A percentile compares a stretch with the other conserved stretches of the same genome.
Evolutionary conservation across 2,888 invertebrate genomes (phyloP).

Genomic region (Diplazon laetatorius): DNA sequence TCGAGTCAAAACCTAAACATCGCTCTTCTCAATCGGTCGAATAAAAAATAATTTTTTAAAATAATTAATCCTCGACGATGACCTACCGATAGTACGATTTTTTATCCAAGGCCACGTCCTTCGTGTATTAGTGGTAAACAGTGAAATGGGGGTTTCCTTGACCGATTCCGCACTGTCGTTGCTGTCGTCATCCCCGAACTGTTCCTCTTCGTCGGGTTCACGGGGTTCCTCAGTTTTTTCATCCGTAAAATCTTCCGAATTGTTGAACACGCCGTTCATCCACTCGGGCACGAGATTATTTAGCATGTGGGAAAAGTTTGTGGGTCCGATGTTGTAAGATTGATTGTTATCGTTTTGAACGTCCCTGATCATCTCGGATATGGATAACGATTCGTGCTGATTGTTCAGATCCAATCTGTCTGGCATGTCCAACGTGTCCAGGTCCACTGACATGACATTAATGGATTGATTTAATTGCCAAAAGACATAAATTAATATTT

Average conservation of each 20-base stretch:
- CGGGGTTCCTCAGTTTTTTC: conserved; percentile 74
- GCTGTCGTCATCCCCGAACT: conserved; percentile 71
- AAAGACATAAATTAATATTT: conserved; percentile 7
- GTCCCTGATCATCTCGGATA: conserved; percentile 74
- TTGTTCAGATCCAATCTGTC: conserved; percentile 71
- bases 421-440: conserved; percentile 74
- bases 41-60: conserved; percentile 21
- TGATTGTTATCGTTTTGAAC: conserved; percentile 69
- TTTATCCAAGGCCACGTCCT: conserved; percentile 83
- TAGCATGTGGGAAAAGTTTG: conserved; percentile 70
- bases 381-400: conserved; percentile 69
- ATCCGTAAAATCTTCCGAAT: conserved; percentile 53
- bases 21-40: background rate
- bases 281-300: conserved; percentile 75
- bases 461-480: conserved; percentile 3
- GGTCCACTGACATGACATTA: conserved; percentile 67
- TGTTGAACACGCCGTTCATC: conserved; percentile 65
- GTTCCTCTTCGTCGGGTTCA: conserved; percentile 78
- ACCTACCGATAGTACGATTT: conserved; percentile 60
- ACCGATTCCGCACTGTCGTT: conserved; percentile 65
- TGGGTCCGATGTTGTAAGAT: conserved; percentile 31
- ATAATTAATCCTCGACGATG: background rate
- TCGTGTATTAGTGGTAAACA: conserved; percentile 79
- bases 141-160: conserved; percentile 73
- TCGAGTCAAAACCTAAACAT: too few species aligned